phyloP scores from a whole-genome alignment of 2,113 vertebrate genomes.

The Triplophysa rosa region DNA sequence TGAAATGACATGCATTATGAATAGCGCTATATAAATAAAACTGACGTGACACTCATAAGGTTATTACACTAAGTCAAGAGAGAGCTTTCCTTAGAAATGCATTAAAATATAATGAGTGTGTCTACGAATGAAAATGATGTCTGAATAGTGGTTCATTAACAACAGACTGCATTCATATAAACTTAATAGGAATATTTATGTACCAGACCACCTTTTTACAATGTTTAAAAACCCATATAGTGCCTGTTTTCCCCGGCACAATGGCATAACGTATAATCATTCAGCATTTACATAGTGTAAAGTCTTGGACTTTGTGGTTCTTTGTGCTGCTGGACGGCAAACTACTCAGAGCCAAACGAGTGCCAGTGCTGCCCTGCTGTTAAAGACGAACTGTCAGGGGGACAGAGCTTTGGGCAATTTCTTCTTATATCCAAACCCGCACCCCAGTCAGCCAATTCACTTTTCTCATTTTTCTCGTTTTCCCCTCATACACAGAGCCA shows the following conservation, averaged over 20 bases:
- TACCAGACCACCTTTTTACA: too few species aligned
- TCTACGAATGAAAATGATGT: too few species aligned
- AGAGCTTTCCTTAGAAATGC: too few species aligned
- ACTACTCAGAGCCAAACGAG: neutral
- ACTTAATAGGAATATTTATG: too few species aligned
- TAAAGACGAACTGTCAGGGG: neutral
- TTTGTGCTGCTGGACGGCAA: neutral
- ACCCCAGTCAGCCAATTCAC: neutral
- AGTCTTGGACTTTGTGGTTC: neutral
- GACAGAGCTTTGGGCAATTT: neutral
- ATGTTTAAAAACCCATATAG: too few species aligned
- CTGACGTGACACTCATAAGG: conserved; percentile 2
- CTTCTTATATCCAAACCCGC: neutral
- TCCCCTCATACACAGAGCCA: conserved; percentile 38
- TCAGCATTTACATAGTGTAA: neutral
- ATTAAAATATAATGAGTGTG: too few species aligned
- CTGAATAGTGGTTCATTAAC: too few species aligned
- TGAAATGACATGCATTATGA: too few species aligned
- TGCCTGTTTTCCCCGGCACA: too few species aligned
- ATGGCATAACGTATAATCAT: neutral
- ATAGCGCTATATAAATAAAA: too few species aligned
- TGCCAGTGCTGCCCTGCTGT: neutral
- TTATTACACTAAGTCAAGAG: conserved; percentile 1
- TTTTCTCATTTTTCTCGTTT: conserved; percentile 18
- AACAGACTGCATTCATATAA: too few species aligned